phyloP scores from a whole-genome alignment of 2,888 invertebrate genomes.

The Fragum whitleyi region DNA sequence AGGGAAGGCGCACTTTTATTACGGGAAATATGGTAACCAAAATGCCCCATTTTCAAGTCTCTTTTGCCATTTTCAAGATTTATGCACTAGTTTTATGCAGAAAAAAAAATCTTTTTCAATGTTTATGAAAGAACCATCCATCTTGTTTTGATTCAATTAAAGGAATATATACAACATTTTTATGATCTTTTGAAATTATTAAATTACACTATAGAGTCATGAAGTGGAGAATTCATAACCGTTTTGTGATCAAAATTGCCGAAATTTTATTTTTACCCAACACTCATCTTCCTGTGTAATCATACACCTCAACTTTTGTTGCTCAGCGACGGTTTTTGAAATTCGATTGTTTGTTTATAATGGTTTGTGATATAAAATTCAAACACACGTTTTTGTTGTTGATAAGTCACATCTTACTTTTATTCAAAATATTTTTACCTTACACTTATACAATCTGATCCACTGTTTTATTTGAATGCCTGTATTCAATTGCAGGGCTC shows the following conservation, averaged over 20 bases:
- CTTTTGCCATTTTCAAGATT: no score
- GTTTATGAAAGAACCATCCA: neutral
- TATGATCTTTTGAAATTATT: slow-evolving; percentile 16
- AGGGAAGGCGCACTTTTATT: no score
- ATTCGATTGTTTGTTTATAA: slow-evolving; percentile 26
- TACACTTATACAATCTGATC: no score
- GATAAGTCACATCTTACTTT: slow-evolving; percentile 27
- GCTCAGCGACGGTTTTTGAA: slow-evolving; percentile 16
- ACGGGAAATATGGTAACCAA: no score
- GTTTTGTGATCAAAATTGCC: slow-evolving; percentile 21
- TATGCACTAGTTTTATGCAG: no score
- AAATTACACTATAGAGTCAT: neutral
- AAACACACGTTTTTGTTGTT: slow-evolving; percentile 22
- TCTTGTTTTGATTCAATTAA: slow-evolving; percentile 16
- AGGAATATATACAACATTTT: neutral
- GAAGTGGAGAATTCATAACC: neutral
- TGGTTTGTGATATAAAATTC: slow-evolving; percentile 22
- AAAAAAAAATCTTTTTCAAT: neutral
- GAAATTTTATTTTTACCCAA: slow-evolving; percentile 8
- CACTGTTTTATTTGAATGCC: no score
- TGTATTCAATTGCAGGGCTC: no score
- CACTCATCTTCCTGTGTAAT: slow-evolving; percentile 11
- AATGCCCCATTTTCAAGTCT: no score
- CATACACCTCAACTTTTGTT: slow-evolving; percentile 14
- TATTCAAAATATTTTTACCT: slow-evolving; percentile 9